A percentile compares a stretch with the other conserved stretches of the same genome.
phyloP scores from a whole-genome alignment of 1,140 invertebrate genomes.

The Listronotus oregonensis region DNA sequence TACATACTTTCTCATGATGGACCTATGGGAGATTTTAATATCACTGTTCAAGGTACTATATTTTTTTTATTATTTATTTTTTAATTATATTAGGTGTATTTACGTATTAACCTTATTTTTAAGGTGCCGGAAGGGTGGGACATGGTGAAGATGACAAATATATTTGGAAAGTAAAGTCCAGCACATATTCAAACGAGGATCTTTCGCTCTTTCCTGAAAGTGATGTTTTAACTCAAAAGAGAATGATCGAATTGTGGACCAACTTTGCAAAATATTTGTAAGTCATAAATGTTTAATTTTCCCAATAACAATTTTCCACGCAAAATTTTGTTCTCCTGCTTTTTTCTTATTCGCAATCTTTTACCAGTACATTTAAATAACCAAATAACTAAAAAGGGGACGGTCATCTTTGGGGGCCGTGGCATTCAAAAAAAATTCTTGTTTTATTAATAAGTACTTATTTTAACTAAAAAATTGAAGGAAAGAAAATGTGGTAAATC shows the following conservation, averaged over 20 bases:
- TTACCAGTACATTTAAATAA: no score
- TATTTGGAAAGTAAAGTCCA: slow-evolving; percentile 13
- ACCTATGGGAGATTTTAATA: slow-evolving; percentile 19
- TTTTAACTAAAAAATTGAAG: no score
- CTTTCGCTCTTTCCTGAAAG: slow-evolving; percentile 25
- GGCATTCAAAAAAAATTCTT: no score
- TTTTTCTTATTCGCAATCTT: no score
- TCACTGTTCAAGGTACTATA: slow-evolving; percentile 17
- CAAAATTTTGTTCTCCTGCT: not conserved
- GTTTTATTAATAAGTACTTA: no score
- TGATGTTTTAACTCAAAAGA: slow-evolving; percentile 21
- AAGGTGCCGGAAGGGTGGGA: slow-evolving; percentile 25
- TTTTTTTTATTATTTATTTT: no score
- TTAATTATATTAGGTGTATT: not conserved
- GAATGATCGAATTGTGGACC: slow-evolving; percentile 19
- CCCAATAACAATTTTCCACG: not conserved
- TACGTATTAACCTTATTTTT: not conserved
- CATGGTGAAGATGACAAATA: slow-evolving; percentile 28
- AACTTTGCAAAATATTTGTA: slow-evolving; percentile 32
- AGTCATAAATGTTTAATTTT: slow-evolving; percentile 12
- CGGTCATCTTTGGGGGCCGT: no score
- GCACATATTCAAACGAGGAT: slow-evolving; percentile 18
- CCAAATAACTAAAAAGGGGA: no score
- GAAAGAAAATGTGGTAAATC: no score
- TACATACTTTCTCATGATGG: slow-evolving; percentile 27